Conservation (phyloP, 2,888 invertebrate genomes). For the Acrobasis consociella region DNA sequence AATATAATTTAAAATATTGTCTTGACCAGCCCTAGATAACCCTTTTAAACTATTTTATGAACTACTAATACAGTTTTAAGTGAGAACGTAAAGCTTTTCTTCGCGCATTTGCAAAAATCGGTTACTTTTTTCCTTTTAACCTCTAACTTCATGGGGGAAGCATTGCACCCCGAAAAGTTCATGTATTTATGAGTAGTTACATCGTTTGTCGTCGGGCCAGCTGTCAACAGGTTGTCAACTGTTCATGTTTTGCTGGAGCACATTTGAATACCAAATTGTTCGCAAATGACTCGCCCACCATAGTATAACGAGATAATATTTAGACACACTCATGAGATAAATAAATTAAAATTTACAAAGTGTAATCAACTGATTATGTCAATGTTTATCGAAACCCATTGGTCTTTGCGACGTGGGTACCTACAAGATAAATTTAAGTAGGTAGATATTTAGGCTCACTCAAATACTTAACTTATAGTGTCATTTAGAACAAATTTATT, state of each 20-base stretch:
- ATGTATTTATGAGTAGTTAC: slow-evolving; percentile 23
- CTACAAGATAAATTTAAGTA: background rate
- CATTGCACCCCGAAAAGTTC: too few species aligned
- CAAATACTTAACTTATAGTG: slow-evolving; percentile 49
- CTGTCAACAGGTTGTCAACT: slow-evolving; percentile 51
- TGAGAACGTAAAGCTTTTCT: too few species aligned
- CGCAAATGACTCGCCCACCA: slow-evolving; percentile 33
- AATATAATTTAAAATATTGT: too few species aligned
- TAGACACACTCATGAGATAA: slow-evolving; percentile 12
- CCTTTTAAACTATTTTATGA: too few species aligned
- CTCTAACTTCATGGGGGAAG: too few species aligned
- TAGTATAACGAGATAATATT: slow-evolving; percentile 24
- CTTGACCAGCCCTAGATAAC: too few species aligned
- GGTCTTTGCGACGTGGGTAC: background rate
- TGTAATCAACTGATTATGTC: background rate
- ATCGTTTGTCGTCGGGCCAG: slow-evolving; percentile 43
- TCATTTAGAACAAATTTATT: slow-evolving; percentile 18
- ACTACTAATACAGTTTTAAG: too few species aligned
- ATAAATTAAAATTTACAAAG: background rate
- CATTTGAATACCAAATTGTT: slow-evolving; percentile 58
- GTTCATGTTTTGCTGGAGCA: slow-evolving; percentile 43
- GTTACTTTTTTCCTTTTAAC: too few species aligned
- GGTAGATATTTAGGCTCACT: slow-evolving; percentile 41
- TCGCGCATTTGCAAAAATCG: too few species aligned
- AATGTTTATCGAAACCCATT: slow-evolving; percentile 1